These are phyloP conservation scores for Pelecanus crispus DNA, from an alignment of 2,113 vertebrate species.

Conservation along the genomic window DNA sequence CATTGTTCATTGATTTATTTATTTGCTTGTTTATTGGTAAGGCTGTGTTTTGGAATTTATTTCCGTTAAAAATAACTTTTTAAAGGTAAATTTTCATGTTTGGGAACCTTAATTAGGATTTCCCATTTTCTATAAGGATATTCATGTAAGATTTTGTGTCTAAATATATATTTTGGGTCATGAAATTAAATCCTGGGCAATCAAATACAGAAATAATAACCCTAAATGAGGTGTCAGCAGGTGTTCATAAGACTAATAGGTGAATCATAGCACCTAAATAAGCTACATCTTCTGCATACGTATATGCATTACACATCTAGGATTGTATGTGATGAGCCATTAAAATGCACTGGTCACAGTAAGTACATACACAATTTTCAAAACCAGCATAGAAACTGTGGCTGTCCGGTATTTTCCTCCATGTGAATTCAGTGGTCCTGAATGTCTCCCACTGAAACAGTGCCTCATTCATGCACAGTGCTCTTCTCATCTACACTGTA, in stretches of 20 bases:
- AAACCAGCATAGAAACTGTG: background rate
- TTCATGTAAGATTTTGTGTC: background rate
- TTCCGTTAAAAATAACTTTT: conserved; percentile 13
- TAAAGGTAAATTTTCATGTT: background rate
- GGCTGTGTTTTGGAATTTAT: background rate
- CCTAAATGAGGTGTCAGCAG: background rate
- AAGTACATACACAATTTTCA: background rate
- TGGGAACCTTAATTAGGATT: background rate
- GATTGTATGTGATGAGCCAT: background rate
- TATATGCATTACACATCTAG: background rate
- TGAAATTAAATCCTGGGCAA: background rate
- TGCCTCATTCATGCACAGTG: background rate
- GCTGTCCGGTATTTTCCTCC: background rate
- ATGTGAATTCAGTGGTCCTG: background rate
- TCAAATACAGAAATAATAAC: background rate
- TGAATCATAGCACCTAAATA: background rate
- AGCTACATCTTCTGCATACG: background rate
- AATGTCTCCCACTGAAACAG: background rate
- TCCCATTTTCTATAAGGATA: background rate
- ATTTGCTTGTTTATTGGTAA: background rate
- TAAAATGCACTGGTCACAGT: background rate
- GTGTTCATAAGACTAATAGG: background rate
- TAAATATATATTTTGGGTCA: background rate
- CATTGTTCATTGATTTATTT: background rate
- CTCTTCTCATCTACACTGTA: background rate